Evolutionary conservation across 2,888 invertebrate species (phyloP), one percentile per base, ranked within the genome.

Genomic region (Volucella bombylans): DNA sequence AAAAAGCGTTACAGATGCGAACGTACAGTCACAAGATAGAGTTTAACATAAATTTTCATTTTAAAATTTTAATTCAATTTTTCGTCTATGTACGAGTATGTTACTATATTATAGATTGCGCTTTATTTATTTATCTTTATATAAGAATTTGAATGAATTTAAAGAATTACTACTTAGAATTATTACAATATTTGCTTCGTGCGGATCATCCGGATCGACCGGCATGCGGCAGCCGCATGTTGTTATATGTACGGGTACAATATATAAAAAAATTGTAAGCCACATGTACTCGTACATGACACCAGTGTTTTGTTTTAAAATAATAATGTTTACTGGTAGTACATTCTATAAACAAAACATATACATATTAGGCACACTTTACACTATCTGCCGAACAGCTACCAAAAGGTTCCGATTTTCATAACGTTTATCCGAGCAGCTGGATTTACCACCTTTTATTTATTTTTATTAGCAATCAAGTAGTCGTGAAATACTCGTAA

Each of bases 1-100:
- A 67, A 67, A 57, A 47, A n/a, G 43, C 11, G 39, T 45, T 68
- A 76, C 72, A 50, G 43, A 71, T 41, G 50, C 14, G 50, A 39
- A 59, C 9, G 12, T 3, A 50, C 43, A 23, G 14, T 45, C 52
- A 54, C 72, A 50, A 18, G 68, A 6, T 45, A 68, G 31, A 31
- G 4, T 55, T 55, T 39, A 68, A 71, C 41, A 59, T 11, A 59
- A 39, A 49, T 68, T 39, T 8, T 6, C 41, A 18, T n/a, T 9
- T 68, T 69, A 15, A 57, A 38, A 57, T 18, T 1, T 39, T 9
- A 52, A 67, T n/a, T 62, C 14, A 43, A 41, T 41, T 49, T n/a
- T 52, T 11, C 43, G 4, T 18, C 4, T 14, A 1, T 14, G 10
- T 14, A 12, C n/a, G n/a, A n/a, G n/a, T n/a, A n/a, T n/a, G n/a